A percentile compares a stretch with the other conserved stretches of the same genome.
phyloP scores from a whole-genome alignment of 2,888 invertebrate species.

The Drosophila maculinotata region DNA sequence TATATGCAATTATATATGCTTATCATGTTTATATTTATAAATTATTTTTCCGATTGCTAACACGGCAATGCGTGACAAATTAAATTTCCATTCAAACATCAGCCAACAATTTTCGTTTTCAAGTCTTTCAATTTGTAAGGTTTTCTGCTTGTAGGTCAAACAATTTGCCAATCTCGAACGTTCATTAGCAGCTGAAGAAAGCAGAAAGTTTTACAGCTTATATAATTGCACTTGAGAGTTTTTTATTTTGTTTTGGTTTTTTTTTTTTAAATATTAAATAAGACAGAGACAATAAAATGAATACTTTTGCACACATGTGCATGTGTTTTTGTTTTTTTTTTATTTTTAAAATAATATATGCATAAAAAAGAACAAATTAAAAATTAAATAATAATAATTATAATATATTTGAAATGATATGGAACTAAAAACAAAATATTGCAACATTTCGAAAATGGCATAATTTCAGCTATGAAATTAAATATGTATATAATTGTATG shows the following conservation, averaged over 20 bases:
- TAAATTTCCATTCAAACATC: slow-evolving; percentile 56
- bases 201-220: slow-evolving; percentile 69
- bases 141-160: slow-evolving; percentile 23
- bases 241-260: slow-evolving; percentile 13
- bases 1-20: slow-evolving; percentile 47
- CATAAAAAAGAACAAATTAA: slow-evolving; percentile 75
- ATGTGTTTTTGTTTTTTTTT: slow-evolving; percentile 50
- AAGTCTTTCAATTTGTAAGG: slow-evolving; percentile 73
- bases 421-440: slow-evolving; percentile 65
- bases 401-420: slow-evolving; percentile 47
- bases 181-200: slow-evolving; percentile 63
- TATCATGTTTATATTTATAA: slow-evolving; percentile 18
- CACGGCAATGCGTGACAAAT: slow-evolving; percentile 26
- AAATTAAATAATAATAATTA: slow-evolving; percentile 60
- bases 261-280: slow-evolving; percentile 6
- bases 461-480: slow-evolving; percentile 70
- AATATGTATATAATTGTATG: slow-evolving; percentile 62
- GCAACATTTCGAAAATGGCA: slow-evolving; percentile 64
- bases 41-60: slow-evolving; percentile 28
- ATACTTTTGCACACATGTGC: slow-evolving; percentile 52
- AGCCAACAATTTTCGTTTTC: slow-evolving; percentile 70
- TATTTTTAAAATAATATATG: slow-evolving; percentile 70
- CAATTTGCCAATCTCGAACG: slow-evolving; percentile 38
- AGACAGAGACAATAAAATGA: slow-evolving; percentile 3
- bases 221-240: slow-evolving; percentile 76